Conservation (phyloP, 2,888 invertebrate genomes). For the Parnassius apollo region DNA sequence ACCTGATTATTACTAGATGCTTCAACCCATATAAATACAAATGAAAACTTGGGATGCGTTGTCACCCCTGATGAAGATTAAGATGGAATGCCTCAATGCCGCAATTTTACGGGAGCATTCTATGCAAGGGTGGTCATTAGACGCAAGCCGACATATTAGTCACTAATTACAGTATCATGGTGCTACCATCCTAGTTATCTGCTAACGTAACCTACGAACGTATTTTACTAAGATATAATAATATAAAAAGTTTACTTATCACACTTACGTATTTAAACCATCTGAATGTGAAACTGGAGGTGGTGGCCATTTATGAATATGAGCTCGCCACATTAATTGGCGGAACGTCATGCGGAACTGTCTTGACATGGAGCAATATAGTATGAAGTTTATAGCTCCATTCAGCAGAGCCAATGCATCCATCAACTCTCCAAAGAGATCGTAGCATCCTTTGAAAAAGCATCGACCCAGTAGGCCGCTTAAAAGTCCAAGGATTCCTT, state of each 20-base stretch:
- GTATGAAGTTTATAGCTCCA: conserved; percentile 95
- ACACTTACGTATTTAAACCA: conserved; percentile 81
- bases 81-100: too few relatives aligned
- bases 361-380: conserved; percentile 96
- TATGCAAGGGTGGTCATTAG: too few relatives aligned
- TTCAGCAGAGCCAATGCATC: conserved; percentile 94
- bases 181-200: too few relatives aligned
- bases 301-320: conserved; percentile 81
- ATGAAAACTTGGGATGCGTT: too few relatives aligned
- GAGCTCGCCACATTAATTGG: conserved; percentile 85
- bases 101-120: too few relatives aligned
- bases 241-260: neutral
- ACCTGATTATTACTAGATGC: too few relatives aligned
- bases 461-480: conserved; percentile 85
- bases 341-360: conserved; percentile 93
- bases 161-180: too few relatives aligned
- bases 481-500: conserved; percentile 87
- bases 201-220: too few relatives aligned
- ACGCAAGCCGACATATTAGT: too few relatives aligned
- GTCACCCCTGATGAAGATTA: too few relatives aligned
- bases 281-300: conserved; percentile 82
- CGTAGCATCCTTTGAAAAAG: conserved; percentile 91
- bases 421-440: conserved; percentile 91
- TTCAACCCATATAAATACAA: too few relatives aligned
- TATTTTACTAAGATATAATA: too few relatives aligned